Percentiles rank a stretch among this genome's conserved stretches.
phyloP scores from a whole-genome alignment of 2,888 invertebrate species.

The Diachrysia chrysitis region DNA sequence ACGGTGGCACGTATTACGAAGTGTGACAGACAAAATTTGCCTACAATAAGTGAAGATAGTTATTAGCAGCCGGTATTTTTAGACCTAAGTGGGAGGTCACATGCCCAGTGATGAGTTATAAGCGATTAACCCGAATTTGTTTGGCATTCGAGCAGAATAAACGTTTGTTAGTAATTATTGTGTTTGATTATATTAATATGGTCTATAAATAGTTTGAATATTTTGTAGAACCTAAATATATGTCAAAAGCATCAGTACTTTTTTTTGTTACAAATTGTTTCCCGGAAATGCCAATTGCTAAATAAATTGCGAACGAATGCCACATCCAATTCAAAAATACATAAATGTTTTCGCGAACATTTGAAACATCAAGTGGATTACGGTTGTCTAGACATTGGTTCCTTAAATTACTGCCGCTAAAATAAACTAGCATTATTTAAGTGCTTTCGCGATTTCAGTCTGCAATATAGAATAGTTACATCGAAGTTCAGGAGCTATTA shows the following conservation, averaged over 20 bases:
- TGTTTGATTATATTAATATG: conserved; percentile 14
- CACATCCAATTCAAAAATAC: conserved; percentile 27
- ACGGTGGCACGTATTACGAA: conserved; percentile 47
- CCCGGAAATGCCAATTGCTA: neutral
- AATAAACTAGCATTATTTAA: neutral
- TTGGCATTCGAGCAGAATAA: conserved; percentile 44
- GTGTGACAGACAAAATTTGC: conserved; percentile 61
- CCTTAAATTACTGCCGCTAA: neutral
- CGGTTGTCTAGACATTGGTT: neutral
- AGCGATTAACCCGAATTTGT: conserved; percentile 71
- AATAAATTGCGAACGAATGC: conserved; percentile 22
- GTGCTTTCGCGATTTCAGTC: conserved; percentile 20
- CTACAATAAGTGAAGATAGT: conserved; percentile 60
- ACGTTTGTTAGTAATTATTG: conserved; percentile 12
- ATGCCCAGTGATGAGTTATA: conserved; percentile 58
- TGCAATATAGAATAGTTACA: conserved; percentile 28
- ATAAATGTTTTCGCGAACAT: conserved; percentile 3
- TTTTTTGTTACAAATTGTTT: neutral
- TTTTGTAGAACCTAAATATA: neutral
- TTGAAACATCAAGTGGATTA: conserved; percentile 29
- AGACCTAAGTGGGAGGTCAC: conserved; percentile 68
- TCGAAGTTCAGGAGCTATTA: conserved; percentile 43
- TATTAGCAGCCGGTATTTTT: conserved; percentile 66
- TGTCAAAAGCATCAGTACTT: neutral
- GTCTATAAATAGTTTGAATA: conserved; percentile 14